Conservation (phyloP, 2,113 vertebrate species). For the Neodontobutis hainanensis region DNA sequence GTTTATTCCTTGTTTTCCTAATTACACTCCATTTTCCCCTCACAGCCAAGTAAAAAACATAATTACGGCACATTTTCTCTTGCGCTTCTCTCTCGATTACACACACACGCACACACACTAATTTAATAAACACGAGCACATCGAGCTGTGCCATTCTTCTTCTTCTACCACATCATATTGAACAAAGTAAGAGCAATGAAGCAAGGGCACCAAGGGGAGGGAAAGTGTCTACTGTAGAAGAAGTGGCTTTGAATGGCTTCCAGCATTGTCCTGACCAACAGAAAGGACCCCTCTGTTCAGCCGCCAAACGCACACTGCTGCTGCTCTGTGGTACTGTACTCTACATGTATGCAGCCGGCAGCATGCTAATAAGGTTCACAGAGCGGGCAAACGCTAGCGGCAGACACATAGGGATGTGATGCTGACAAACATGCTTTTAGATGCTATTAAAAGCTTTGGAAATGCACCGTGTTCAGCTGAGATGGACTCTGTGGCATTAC, state of each 20-base stretch:
- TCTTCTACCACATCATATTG: conserved; percentile 29
- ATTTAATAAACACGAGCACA: conserved; percentile 18
- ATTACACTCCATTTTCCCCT: conserved; percentile 31
- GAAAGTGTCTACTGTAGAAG: conserved; percentile 65
- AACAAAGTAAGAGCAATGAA: conserved; percentile 50
- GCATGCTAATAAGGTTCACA: conserved; percentile 57
- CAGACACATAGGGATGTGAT: conserved; percentile 31
- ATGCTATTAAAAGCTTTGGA: conserved; percentile 26
- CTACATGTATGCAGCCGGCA: conserved; percentile 27
- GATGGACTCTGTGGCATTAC: conserved; percentile 22
- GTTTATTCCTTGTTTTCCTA: conserved; percentile 38
- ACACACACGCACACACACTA: conserved; percentile 1
- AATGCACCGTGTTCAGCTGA: conserved; percentile 15
- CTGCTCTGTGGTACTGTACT: conserved; percentile 37
- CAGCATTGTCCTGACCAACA: conserved; percentile 77
- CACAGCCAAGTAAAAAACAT: conserved; percentile 36
- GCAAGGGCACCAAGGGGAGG: conserved; percentile 35
- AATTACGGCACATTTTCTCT: conserved; percentile 45
- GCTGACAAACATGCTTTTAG: conserved; percentile 11
- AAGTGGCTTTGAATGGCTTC: conserved; percentile 75
- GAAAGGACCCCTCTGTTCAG: conserved; percentile 78
- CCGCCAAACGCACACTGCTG: conserved; percentile 24
- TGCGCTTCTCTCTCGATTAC: conserved; percentile 27
- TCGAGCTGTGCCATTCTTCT: conserved; percentile 27
- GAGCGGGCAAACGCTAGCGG: conserved; percentile 30